Percentiles rank a stretch among this genome's conserved stretches.
Conservation (phyloP, 2,797 vertebrate species). For the Calcarius lapponicus region DNA sequence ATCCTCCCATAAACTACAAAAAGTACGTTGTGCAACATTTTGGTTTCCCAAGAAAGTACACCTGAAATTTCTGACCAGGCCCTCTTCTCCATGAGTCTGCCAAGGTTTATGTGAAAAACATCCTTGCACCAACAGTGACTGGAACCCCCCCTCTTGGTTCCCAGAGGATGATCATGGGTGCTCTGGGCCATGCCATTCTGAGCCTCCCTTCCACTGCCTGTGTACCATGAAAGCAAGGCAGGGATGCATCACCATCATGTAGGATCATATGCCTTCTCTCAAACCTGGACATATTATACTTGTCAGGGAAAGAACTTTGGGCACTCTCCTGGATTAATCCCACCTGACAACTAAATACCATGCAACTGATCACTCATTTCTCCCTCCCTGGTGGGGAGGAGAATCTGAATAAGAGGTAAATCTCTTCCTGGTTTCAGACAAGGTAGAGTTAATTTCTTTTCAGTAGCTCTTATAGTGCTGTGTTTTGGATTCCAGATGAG, state of each 20-base stretch:
- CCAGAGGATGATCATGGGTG: not conserved
- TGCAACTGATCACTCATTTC: not conserved
- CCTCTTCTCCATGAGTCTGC: not conserved
- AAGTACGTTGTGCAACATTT: fast-evolving
- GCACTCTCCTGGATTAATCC: not conserved
- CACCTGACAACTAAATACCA: not conserved
- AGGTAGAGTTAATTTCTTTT: not conserved
- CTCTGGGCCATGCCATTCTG: not conserved
- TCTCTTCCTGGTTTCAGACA: not conserved
- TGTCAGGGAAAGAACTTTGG: not conserved
- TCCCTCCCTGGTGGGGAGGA: fast-evolving
- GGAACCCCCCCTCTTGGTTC: not conserved
- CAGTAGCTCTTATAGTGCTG: not conserved
- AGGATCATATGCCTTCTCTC: not conserved
- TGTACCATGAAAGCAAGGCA: not conserved
- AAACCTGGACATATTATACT: not conserved
- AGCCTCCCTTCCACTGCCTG: not conserved
- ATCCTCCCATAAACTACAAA: not conserved
- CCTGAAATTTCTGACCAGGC: not conserved
- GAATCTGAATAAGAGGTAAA: not conserved
- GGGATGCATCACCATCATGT: too few relatives aligned
- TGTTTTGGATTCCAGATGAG: not conserved
- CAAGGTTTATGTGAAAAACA: not conserved
- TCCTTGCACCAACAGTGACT: not conserved
- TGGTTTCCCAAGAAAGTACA: not conserved